phyloP scores from a whole-genome alignment of 2,888 invertebrate genomes.

The Dilophus febrilis region DNA sequence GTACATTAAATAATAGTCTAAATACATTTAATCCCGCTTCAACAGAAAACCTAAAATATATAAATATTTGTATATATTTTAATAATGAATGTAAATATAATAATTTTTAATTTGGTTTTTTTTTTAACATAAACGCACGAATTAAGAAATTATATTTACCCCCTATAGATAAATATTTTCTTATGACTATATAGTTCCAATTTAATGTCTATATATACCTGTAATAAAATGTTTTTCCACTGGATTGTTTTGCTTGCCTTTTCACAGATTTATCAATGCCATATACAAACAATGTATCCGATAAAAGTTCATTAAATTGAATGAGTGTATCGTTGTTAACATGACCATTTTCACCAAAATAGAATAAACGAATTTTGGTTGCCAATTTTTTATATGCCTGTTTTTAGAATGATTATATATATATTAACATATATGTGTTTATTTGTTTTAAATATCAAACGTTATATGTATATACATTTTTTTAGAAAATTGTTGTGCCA shows the following conservation, averaged over 20 bases:
- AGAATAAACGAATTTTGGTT: constrained; percentile 2
- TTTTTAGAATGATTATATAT: too few relatives aligned
- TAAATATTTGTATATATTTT: neutral
- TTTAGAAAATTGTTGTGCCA: too few relatives aligned
- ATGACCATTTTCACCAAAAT: neutral
- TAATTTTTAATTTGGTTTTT: too few relatives aligned
- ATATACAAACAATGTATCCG: constrained; percentile 1
- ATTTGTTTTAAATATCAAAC: too few relatives aligned
- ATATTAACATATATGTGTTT: too few relatives aligned
- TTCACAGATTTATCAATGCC: constrained; percentile 1
- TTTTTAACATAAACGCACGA: too few relatives aligned
- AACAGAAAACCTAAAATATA: neutral
- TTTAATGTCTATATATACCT: too few relatives aligned
- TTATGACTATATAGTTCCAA: neutral
- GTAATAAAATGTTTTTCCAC: constrained; percentile 1
- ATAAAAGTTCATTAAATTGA: neutral
- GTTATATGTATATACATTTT: too few relatives aligned
- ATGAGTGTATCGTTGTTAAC: constrained; percentile 1
- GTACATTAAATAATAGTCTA: too few relatives aligned
- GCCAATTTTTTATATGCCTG: neutral
- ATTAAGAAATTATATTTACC: too few relatives aligned
- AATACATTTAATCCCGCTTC: neutral
- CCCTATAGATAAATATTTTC: neutral
- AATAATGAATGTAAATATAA: too few relatives aligned
- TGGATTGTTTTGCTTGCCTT: neutral